Base-by-base conservation (phyloP, 2,113 vertebrate genomes). In the Regulus satrapa region DNA sequence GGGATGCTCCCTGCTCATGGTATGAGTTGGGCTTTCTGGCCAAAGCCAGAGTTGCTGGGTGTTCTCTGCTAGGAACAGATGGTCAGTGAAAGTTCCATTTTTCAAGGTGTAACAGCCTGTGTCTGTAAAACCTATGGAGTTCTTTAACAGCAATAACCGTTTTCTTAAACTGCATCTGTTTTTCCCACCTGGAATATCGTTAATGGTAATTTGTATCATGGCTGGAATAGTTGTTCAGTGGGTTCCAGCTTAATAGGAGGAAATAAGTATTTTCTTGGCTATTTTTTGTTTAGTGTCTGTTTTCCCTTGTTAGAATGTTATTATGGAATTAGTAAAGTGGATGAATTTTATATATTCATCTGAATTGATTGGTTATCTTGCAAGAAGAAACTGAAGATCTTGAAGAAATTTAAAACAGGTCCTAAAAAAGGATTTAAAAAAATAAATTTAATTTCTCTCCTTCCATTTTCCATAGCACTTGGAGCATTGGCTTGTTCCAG, bases 101-200 rank as follows among this genome's bases (percentile, higher is more conserved):
- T 95, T 95, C 87, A 82, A 91, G 81, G 54, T 4, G 2, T 78
- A 94, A 36, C 18, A 43, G 77, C 43, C 54, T 91, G 68, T 63
- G 32, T 78, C 85, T 95, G 74, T 87, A 72, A 92, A 92, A 78
- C 49, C 55, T 89, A 20, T 34, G 31, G 66, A 45, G 61, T 61
- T 63, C 85, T 89, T 79, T 79, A 90, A 51, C 55, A 54, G 81
- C 85, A 92, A 45, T 79, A 93, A 45, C 51, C 51, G 67, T 90
- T 95, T 96, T 75, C 91, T 89, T 95, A 86, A 95, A 76, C 82
- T 79, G 34, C 90, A 95, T 68, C 90, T 97, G 90, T 16, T 95
- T 91, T 94, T 71, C 86, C 83, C 94, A 95, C 93, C 91, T 95
- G 94, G 93, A 91, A 81, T 92, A 64, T 66, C 5, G 0, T 81